These are phyloP conservation scores for Drosophila jambulina DNA, from an alignment of 1,140 invertebrate genomes.

Conservation along the genomic window DNA sequence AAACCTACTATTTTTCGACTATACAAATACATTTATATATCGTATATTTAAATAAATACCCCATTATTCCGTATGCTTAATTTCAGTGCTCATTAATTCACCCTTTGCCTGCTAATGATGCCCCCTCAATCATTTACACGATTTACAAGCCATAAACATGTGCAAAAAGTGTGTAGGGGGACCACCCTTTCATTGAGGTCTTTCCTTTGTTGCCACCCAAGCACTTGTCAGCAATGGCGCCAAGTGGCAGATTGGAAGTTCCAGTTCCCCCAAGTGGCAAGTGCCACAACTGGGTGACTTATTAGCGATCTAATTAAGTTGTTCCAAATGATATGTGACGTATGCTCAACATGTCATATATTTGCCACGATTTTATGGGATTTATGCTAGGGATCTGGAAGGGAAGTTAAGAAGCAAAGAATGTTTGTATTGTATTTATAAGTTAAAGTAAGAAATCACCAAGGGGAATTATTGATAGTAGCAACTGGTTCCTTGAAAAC, in stretches of 20 bases:
- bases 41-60: not conserved
- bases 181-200: slow-evolving; percentile 8
- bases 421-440: not conserved
- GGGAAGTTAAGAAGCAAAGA: not conserved
- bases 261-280: slow-evolving; percentile 31
- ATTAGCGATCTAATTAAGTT: slow-evolving; percentile 78
- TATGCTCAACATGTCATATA: slow-evolving; percentile 52
- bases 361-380: slow-evolving; percentile 52
- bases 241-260: slow-evolving; percentile 44
- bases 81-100: slow-evolving; percentile 21
- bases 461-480: no score
- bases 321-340: slow-evolving; percentile 76
- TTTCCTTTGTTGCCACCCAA: slow-evolving; percentile 64
- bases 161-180: slow-evolving; percentile 23
- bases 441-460: not conserved
- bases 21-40: no score
- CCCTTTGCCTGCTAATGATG: slow-evolving; percentile 52
- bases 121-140: slow-evolving; percentile 61
- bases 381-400: not conserved
- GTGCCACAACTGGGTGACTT: slow-evolving; percentile 64
- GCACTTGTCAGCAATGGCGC: slow-evolving; percentile 78
- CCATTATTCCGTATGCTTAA: not conserved
- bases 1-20: no score
- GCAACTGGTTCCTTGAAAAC: no score
- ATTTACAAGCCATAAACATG: slow-evolving; percentile 58